Evolutionary conservation across 1,140 invertebrate species (phyloP).

Genomic region (Bombus waltoni): DNA sequence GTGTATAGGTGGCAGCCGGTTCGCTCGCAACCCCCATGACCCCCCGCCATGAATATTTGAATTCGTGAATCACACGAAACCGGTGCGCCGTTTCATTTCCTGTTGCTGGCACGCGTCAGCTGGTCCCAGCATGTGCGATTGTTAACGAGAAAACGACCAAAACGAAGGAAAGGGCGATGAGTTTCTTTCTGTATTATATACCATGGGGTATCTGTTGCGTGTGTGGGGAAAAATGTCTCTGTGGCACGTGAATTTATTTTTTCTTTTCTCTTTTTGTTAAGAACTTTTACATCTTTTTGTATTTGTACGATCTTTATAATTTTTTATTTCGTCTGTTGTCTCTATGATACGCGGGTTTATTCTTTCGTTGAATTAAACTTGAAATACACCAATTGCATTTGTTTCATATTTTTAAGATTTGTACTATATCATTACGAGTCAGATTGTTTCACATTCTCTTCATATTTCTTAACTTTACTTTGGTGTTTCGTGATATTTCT

Average conservation of each 20-base stretch:
- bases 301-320: no score
- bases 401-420: no score
- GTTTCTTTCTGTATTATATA: constrained; percentile 30
- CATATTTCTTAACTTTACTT: no score
- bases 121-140: constrained; percentile 63
- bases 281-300: not conserved
- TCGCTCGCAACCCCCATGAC: not conserved
- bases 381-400: no score
- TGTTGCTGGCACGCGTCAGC: constrained; percentile 61
- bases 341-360: not conserved
- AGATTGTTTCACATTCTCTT: no score
- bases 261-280: not conserved
- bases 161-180: constrained; percentile 30
- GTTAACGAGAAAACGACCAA: constrained; percentile 51
- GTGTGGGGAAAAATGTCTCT: no score
- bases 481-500: not conserved
- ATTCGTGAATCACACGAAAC: constrained; percentile 75
- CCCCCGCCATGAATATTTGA: constrained; percentile 72
- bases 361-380: not conserved
- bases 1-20: not conserved
- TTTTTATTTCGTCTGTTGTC: not conserved
- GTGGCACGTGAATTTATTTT: not conserved
- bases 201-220: constrained; percentile 65
- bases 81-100: constrained; percentile 67
- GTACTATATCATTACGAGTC: no score